Evolutionary conservation across 2,888 invertebrate species (phyloP).

Genomic region (Hypena proboscidalis): DNA sequence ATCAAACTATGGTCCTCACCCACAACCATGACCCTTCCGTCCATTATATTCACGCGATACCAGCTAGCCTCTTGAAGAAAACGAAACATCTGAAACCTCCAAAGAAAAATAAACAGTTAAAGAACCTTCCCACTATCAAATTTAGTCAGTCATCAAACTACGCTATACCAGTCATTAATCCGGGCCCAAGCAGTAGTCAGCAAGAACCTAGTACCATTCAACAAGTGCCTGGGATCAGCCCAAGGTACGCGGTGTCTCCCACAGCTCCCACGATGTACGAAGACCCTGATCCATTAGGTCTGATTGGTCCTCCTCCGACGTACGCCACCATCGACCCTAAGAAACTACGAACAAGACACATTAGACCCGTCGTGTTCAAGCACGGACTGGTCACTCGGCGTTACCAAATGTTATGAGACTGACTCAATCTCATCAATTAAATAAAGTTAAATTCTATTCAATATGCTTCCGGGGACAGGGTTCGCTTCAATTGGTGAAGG

Average conservation of each 20-base stretch:
- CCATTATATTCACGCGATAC: slow-evolving; percentile 24
- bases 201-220: background rate
- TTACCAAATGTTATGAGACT: slow-evolving; percentile 31
- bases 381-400: slow-evolving; percentile 20
- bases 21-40: slow-evolving; percentile 3
- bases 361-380: slow-evolving; percentile 50
- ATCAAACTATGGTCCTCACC: slow-evolving; percentile 28
- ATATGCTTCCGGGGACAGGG: no score
- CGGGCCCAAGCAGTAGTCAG: no score
- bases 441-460: background rate
- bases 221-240: background rate
- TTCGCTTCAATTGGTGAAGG: no score
- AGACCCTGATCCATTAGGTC: slow-evolving; percentile 16
- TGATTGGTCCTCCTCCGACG: slow-evolving; percentile 38
- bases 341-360: slow-evolving; percentile 49
- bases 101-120: slow-evolving; percentile 30
- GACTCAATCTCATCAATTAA: background rate
- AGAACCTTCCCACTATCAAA: slow-evolving; percentile 21
- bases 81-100: slow-evolving; percentile 39
- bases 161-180: slow-evolving; percentile 23
- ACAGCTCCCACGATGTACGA: slow-evolving; percentile 26
- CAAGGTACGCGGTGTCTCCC: slow-evolving; percentile 30
- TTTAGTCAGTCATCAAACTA: slow-evolving; percentile 25
- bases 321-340: slow-evolving; percentile 61
- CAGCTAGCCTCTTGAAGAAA: slow-evolving; percentile 21